These are phyloP conservation scores for Odocoileus virginianus DNA, from an alignment of 2,113 vertebrate species.

Conservation along the genomic window DNA sequence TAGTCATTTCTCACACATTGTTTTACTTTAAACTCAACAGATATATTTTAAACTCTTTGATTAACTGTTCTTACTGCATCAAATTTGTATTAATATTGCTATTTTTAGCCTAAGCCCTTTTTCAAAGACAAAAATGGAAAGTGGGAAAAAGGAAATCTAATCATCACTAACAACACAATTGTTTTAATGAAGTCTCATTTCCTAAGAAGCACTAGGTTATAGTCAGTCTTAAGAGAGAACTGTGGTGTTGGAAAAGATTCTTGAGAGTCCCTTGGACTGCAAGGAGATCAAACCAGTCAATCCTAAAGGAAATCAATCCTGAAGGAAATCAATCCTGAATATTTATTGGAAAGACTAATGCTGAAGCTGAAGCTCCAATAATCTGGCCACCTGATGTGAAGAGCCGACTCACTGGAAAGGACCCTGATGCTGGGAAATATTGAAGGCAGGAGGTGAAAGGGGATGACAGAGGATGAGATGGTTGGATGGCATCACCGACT, in stretches of 20 bases:
- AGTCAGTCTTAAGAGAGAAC: not conserved
- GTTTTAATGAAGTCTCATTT: not conserved
- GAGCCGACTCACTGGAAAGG: not conserved
- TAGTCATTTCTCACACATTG: not conserved
- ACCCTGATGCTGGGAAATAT: not conserved
- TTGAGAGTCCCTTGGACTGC: not conserved
- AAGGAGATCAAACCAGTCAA: not conserved
- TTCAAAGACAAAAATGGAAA: not conserved
- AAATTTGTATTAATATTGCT: not conserved
- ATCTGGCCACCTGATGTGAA: not conserved
- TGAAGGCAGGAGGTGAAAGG: not conserved
- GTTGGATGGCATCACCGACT: not conserved
- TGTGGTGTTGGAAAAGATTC: not conserved
- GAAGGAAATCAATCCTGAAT: not conserved
- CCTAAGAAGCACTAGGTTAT: not conserved
- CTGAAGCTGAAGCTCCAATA: not conserved
- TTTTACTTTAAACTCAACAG: not conserved
- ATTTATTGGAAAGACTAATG: not conserved
- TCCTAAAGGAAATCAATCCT: not conserved
- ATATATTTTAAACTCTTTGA: not conserved
- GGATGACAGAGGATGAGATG: not conserved
- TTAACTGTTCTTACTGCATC: not conserved
- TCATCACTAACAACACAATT: not conserved
- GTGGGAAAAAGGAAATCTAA: not conserved
- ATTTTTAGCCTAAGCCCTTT: not conserved